Evolutionary conservation across 2,797 vertebrate genomes (phyloP), one percentile per base, ranked within the genome.

Genomic region (Vultur gryphus): DNA sequence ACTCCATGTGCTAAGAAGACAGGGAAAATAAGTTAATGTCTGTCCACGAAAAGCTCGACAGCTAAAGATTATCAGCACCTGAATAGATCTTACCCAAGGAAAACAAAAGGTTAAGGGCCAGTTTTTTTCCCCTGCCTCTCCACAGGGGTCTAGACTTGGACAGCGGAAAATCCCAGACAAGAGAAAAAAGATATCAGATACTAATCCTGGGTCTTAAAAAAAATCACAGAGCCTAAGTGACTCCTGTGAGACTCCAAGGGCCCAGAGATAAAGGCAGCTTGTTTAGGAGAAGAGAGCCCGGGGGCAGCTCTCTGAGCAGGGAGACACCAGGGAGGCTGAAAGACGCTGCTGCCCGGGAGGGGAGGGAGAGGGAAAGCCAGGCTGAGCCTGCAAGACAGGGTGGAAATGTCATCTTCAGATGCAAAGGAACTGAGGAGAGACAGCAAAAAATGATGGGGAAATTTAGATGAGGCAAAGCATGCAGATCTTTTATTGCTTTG

Each of bases 201-300:
- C 33, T 93, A 95, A 92, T 90, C 57, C 66, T 62, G 17, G 46
- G 54, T 86, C 57, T 86, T 69, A 72, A 88, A 89, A 84, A 70
- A 69, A 84, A 86, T 73, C 79, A 95, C 72, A 94, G 69, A 72
- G 70, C 61, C 87, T 88, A 90, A 94, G 77, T 81, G 93, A 86
- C 54, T 95, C 76, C 65, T 79, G 43, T 75, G 70, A 84, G 84
- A 88, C 87, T 91, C 91, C 66, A 84, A 81, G 62, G 44, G 39
- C 76, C 66, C 67, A 91, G 83, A 90, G 94, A 95, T 84, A 94
- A 95, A 95, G 91, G 89, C 76, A 93, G 87, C 80, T 92, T 93
- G 88, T 90, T 94, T 95, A 84, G 94, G 87, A 94, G 91, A 93
- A 86, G 66, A 85, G 65, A 91, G 93, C 94, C 95, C 1, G 28